Evolutionary conservation across 1,140 invertebrate genomes (phyloP), one percentile per base, ranked within the genome.

Genomic region (Aricia agestis): DNA sequence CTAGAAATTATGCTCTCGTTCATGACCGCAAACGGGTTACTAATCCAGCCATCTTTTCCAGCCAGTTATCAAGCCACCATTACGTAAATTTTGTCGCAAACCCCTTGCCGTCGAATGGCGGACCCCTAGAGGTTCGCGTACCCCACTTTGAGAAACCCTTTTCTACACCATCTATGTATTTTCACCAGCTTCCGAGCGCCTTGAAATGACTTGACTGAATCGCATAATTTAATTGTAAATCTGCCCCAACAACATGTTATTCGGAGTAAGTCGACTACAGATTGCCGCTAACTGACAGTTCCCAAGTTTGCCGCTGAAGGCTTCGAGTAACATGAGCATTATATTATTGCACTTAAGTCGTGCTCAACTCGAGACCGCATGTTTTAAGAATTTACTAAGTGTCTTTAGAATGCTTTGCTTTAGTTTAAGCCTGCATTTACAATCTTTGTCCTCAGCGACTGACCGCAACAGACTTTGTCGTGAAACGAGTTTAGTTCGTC

Each of bases 351-450:
- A 9, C 6, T 15, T 18, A 19, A 63, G 59, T 63, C 59, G 1
- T 63, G 17, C 17, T 19, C 59, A 31, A 63, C 18, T 19, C 11
- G 6, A 11, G 19, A 63, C 18, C 59, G 59, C 19, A 25, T 25
- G 59, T 63, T 63, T 63, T 19, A 63, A 63, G 59, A 63, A 19
- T 63, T 59, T 63, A 52, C 45, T 52, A 52, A 52, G 18, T 63
- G 19, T 31, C 18, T 63, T 63, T 19, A 63, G 18, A 63, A 31
- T 19, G 17, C 59, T 63, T 25, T 19, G 19, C 11, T 52, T 52
- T 52, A 52, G 45, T 52, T 52, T 52, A 52, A 52, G 45, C 45
- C 45, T 52, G 45, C 45, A 52, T 52, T 52, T 52, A 52, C 45
- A 52, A 52, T 52, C 45, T 52, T 52, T 52, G 45, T 52, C 45